Evolutionary conservation across 2,113 vertebrate genomes (phyloP).

Genomic region (Clinocottus analis): DNA sequence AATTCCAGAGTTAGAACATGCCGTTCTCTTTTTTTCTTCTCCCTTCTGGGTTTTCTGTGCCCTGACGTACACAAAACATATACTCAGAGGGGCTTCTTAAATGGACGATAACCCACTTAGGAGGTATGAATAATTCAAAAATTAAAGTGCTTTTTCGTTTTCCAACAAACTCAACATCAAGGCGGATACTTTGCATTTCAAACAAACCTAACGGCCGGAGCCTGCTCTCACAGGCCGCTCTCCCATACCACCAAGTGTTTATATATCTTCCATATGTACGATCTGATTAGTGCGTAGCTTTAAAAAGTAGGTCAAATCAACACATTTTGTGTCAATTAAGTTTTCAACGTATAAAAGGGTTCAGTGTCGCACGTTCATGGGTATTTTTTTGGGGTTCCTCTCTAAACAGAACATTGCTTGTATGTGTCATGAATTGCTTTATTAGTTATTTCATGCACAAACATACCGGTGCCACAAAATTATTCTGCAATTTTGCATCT

Average conservation of each 20-base stretch:
- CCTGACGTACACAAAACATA: constrained; percentile 14
- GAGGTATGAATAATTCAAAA: constrained; percentile 69
- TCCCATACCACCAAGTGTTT: constrained; percentile 24
- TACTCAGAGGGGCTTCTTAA: constrained; percentile 21
- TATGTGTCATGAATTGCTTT: neutral
- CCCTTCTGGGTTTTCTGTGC: constrained; percentile 14
- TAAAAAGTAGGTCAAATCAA: constrained; percentile 1
- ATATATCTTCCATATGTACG: constrained; percentile 21
- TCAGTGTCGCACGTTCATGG: constrained; percentile 1
- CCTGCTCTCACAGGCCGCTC: neutral
- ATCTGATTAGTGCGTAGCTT: constrained; percentile 32
- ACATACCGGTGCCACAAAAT: neutral
- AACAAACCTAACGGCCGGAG: constrained; percentile 10
- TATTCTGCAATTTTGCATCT: constrained; percentile 3
- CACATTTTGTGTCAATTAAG: constrained; percentile 5
- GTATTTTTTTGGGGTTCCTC: neutral
- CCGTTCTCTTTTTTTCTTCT: neutral
- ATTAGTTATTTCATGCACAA: neutral
- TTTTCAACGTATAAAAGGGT: constrained; percentile 1
- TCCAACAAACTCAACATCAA: constrained; percentile 37
- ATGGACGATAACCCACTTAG: constrained; percentile 41
- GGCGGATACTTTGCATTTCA: constrained; percentile 49
- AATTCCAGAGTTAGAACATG: neutral
- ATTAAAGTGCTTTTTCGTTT: constrained; percentile 43
- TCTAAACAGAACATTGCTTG: constrained; percentile 25